These are phyloP conservation scores for Morphnarchus princeps DNA, from an alignment of 2,113 vertebrate species.

Conservation along the genomic window DNA sequence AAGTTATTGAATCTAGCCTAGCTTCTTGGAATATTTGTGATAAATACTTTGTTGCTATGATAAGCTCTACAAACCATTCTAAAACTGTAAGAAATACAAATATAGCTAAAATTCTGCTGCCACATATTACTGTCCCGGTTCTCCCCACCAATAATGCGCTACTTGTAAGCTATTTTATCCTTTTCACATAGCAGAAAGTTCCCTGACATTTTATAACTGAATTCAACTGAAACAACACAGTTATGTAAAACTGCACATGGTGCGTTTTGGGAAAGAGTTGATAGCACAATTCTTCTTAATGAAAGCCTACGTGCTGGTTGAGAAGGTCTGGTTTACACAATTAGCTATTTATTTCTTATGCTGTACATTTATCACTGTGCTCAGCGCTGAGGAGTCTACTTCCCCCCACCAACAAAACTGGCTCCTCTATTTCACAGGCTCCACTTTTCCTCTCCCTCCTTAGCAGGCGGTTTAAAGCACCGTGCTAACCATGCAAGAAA, in stretches of 20 bases:
- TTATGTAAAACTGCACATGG: background rate
- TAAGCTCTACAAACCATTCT: background rate
- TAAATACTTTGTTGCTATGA: background rate
- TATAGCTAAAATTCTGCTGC: background rate
- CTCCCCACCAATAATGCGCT: rapidly evolving
- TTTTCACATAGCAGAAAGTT: background rate
- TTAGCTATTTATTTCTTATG: background rate
- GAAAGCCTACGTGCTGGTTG: background rate
- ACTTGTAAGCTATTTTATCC: background rate
- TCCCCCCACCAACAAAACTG: background rate
- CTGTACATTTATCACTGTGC: rapidly evolving
- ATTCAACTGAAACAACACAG: background rate
- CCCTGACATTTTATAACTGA: background rate
- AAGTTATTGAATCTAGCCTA: background rate
- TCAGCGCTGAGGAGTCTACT: background rate
- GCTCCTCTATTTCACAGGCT: background rate
- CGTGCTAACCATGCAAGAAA: background rate
- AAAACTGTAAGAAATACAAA: background rate
- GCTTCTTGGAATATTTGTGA: background rate
- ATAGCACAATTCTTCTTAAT: background rate
- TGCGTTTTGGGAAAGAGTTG: background rate
- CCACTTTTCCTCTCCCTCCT: background rate
- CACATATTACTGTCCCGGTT: background rate
- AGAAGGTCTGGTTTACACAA: background rate
- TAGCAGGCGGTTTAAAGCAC: rapidly evolving